Evolutionary conservation across 2,888 invertebrate genomes (phyloP).

Genomic region (Gibbula magus): DNA sequence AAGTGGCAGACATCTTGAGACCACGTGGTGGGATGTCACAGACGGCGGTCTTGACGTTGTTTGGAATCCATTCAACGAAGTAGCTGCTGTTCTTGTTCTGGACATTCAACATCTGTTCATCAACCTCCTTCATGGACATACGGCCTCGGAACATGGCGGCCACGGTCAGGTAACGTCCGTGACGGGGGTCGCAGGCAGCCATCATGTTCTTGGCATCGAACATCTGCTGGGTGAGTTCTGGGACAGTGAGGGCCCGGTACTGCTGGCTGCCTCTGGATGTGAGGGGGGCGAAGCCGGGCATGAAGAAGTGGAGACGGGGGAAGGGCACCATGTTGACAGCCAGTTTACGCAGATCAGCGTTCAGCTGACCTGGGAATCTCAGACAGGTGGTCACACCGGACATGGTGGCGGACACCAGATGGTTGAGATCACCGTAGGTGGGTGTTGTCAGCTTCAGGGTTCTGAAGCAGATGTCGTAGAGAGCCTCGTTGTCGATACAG

Average conservation of each 20-base stretch:
- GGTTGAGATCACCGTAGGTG: constrained; percentile 16
- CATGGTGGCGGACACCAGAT: constrained; percentile 15
- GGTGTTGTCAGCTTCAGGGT: constrained; percentile 19
- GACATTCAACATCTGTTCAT: constrained; percentile 86
- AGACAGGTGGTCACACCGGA: constrained; percentile 17
- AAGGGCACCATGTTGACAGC: constrained; percentile 11
- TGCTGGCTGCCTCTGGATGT: constrained; percentile 1
- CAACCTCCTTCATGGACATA: constrained; percentile 69
- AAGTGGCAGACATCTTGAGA: constrained; percentile 89
- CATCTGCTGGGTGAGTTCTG: neutral
- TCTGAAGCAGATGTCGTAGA: constrained; percentile 15
- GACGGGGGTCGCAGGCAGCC: constrained; percentile 8
- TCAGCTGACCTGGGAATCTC: neutral
- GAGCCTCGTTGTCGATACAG: constrained; percentile 17
- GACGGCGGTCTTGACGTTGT: constrained; percentile 7
- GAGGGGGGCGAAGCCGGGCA: constrained; percentile 60
- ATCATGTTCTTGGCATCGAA: constrained; percentile 13
- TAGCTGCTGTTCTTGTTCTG: constrained; percentile 59
- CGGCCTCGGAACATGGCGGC: constrained; percentile 72
- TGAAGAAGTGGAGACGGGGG: constrained; percentile 6
- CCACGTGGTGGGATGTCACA: constrained; percentile 13
- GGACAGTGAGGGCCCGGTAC: constrained; percentile 4
- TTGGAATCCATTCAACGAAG: constrained; percentile 1
- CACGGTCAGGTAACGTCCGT: neutral
- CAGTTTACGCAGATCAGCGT: neutral